Evolutionary conservation across 2,888 invertebrate species (phyloP).

Genomic region (Harmothoe impar): DNA sequence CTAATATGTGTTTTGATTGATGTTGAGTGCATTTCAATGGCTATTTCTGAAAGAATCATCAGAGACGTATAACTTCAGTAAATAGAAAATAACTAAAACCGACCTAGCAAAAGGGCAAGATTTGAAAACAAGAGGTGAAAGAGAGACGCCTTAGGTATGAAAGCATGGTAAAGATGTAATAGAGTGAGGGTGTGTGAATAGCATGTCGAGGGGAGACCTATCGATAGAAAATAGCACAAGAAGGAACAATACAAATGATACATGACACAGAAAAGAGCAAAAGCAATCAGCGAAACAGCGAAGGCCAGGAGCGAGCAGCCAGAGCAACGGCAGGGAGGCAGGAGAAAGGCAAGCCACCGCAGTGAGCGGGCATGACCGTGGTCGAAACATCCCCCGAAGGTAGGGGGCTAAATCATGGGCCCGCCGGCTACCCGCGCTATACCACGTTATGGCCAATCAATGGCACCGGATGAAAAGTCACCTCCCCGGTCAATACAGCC

Average conservation of each 20-base stretch:
- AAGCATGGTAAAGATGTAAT: neutral
- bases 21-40: too few relatives aligned
- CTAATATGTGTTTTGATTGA: too few relatives aligned
- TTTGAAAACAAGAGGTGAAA: too few relatives aligned
- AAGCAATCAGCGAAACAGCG: neutral
- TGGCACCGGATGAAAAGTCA: conserved; percentile 52
- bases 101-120: neutral
- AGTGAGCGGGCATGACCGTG: neutral
- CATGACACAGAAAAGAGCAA: neutral
- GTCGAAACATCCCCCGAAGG: neutral
- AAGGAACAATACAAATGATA: neutral
- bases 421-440: neutral
- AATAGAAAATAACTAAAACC: too few relatives aligned
- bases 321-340: too few relatives aligned
- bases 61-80: too few relatives aligned
- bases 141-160: too few relatives aligned
- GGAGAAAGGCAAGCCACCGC: neutral
- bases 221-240: neutral
- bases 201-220: neutral
- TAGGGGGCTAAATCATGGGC: neutral
- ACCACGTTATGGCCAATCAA: conserved; percentile 59
- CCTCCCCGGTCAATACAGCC: conserved; percentile 43
- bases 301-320: neutral
- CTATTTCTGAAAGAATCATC: too few relatives aligned
- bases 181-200: neutral